Evolutionary conservation across 2,113 vertebrate genomes (phyloP), one percentile per base, ranked within the genome.

Genomic region (Sander lucioperca): DNA sequence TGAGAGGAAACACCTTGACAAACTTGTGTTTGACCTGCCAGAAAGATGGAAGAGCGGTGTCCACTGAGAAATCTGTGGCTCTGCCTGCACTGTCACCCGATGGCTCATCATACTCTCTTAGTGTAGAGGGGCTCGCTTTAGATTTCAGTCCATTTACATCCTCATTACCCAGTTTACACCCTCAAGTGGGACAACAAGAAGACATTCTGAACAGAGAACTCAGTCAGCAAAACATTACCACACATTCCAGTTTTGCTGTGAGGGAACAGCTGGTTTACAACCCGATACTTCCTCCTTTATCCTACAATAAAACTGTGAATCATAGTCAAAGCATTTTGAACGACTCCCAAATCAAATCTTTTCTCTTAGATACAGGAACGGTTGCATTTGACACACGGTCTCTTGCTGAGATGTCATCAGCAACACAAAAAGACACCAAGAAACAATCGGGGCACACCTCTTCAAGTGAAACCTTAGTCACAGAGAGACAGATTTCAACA

Each of bases 11-110:
- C 43, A 59, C 47, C 10, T n/a, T 80, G 62, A 89, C 79, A 73
- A 89, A 86, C 80, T 59, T 75, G 53, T 89, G 69, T 88, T 88
- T 91, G 72, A 89, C 83, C 82, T 86, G 83, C 76, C 54, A 61
- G 45, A 75, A 70, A 82, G 80, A 91, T 78, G 30, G 62, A 91
- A 67, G 36, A 61, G 64, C 3, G 36, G 53, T n/a, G 27, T 83
- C 80, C 36, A 68, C 84, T n/a, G 77, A 89, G 77, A 75, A 82
- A 74, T 81, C 71, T 82, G 59, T 57, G 19, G 43, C 73, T 80
- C 67, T 63, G 53, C 48, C 71, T 68, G 64, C 21, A 25, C 63
- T 33, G 67, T 87, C 81, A 72, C 53, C 68, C 58, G 25, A 80
- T 47, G 72, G 8, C 64, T 51, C 66, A 21, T 65, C 63, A 66